Evolutionary conservation across 1,140 invertebrate genomes (phyloP), one percentile per base, ranked within the genome.

Genomic region (Probaryconus sp.): DNA sequence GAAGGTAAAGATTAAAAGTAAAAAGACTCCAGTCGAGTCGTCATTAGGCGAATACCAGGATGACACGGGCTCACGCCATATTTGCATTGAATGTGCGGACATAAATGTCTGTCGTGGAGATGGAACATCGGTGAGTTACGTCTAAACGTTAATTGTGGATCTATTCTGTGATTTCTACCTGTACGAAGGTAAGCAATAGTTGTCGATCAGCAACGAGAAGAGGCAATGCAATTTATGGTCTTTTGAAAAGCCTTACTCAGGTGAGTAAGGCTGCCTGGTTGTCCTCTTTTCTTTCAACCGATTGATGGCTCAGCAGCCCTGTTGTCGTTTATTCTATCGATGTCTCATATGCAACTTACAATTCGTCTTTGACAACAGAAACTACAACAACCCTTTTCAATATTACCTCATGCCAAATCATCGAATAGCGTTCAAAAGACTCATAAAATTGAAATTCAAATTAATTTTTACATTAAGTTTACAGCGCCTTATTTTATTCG

Each of bases 91-190:
- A 82, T 78, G 76, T 73, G 67, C 56, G 60, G 69, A 78, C 78
- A 78, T 80, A 81, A 80, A 82, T 69, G 78, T 81, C 76, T 60
- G 47, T 56, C 53, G 30, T 61, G 53, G 45, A 50, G 56, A 9
- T 48, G 30, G 30, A 11, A 77, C 69, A 35, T 70, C 69, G 20
- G 68, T 81, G 78, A 80, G 75, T 79, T 82, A 82, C 79, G 79
- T 79, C 70, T 74, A 65, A 77, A 73, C 68, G 78, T 81, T 82
- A 81, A 82, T 82, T 80, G 79, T 79, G 67, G 64, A 77, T 79
- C 67, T 63, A 72, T 82, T 80, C 72, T 81, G 55, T 61, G 69
- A 82, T 81, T 78, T 78, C 68, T 65, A 42, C 69, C 50, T 58
- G 51, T 64, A 65, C 55, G 51, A 69, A 65, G 60, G 60, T 72